Evolutionary conservation across 1,140 invertebrate species (phyloP).

Genomic region (Adoxophyes honmai): DNA sequence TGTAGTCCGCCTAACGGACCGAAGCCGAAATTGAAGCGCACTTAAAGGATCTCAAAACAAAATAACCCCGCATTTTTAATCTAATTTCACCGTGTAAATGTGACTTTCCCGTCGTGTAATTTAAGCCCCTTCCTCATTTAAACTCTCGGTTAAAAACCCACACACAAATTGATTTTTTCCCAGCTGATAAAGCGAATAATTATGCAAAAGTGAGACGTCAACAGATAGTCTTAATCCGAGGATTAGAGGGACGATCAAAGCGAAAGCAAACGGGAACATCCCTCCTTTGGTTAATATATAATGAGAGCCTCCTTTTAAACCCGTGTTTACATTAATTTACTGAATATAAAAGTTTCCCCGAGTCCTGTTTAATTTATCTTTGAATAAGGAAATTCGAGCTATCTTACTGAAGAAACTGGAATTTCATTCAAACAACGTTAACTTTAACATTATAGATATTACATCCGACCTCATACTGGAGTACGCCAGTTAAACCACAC

Average conservation of each 20-base stretch:
- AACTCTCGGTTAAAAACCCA: neutral
- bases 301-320: constrained; percentile 53
- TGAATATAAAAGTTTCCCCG: constrained; percentile 39
- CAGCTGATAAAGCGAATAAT: constrained; percentile 56
- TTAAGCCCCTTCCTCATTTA: neutral
- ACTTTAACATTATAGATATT: no score
- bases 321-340: constrained; percentile 64
- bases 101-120: neutral
- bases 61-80: no score
- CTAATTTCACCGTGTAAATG: neutral
- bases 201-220: constrained; percentile 59
- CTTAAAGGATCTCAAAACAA: no score
- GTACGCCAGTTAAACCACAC: no score
- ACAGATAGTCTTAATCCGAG: constrained; percentile 46
- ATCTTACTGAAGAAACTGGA: neutral
- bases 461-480: no score
- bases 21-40: neutral
- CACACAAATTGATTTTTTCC: constrained; percentile 51
- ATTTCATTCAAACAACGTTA: no score
- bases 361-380: constrained; percentile 19
- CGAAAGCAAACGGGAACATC: constrained; percentile 48
- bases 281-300: constrained; percentile 64
- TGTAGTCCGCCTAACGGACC: no score
- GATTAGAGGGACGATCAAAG: constrained; percentile 65
- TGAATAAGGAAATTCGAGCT: neutral